Percentiles rank a stretch among this genome's conserved stretches.
These are phyloP conservation scores for Ara ararauna DNA, from an alignment of 2,797 vertebrate species.

Conservation along the genomic window DNA sequence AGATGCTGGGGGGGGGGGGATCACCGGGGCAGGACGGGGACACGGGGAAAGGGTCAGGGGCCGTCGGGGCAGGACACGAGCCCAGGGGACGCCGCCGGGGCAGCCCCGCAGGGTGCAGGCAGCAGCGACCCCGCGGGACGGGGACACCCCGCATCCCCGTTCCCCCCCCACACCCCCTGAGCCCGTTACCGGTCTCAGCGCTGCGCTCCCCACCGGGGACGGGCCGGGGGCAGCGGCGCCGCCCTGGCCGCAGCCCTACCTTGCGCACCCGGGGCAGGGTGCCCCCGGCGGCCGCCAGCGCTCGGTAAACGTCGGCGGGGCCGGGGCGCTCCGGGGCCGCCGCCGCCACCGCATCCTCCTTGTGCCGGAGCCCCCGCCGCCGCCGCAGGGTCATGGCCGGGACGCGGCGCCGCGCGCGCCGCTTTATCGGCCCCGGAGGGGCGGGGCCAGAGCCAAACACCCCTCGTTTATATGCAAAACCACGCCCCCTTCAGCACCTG, in stretches of 20 bases:
- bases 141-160: background rate
- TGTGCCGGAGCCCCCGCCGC: conserved; percentile 85
- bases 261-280: conserved; percentile 89
- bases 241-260: conserved; percentile 70
- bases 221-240: background rate
- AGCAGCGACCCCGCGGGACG: background rate
- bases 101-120: background rate
- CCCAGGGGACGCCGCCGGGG: background rate
- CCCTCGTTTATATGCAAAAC: background rate
- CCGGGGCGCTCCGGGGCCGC: conserved; percentile 67
- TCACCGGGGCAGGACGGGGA: background rate
- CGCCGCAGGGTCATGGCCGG: conserved; percentile 90
- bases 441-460: background rate
- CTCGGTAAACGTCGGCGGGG: conserved; percentile 84
- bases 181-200: background rate
- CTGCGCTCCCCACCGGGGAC: background rate
- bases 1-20: background rate
- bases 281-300: conserved; percentile 91
- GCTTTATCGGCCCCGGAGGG: background rate
- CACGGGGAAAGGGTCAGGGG: background rate
- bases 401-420: background rate
- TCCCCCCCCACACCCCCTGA: too few relatives aligned
- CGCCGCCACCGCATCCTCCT: conserved; percentile 67
- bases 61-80: background rate
- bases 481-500: background rate